Evolutionary conservation across 2,797 vertebrate species (phyloP), one percentile per base, ranked within the genome.

Genomic region (Antennarius maculatus): DNA sequence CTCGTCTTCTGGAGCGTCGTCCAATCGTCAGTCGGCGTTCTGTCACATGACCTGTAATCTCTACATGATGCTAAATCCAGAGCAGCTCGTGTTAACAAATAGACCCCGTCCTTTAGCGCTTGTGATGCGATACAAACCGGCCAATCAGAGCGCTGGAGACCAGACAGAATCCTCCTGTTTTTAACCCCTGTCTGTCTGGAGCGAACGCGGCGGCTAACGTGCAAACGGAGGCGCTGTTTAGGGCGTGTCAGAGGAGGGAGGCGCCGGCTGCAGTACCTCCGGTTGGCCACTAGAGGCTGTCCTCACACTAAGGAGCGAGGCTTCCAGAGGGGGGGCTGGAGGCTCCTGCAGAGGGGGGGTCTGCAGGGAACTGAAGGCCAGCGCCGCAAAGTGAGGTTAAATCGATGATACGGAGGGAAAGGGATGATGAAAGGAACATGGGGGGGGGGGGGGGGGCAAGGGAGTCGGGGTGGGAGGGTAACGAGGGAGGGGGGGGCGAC

Each of bases 231-330:
- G 5, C 46, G 0, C 43, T n/a, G 53, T 29, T 60, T 46, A 49
- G 45, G 14, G 54, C 41, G 15, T 28, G 55, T 28, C 16, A 14
- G 9, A 17, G 23, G 9, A 6, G 51, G 15, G 45, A 43, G n/a
- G 16, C 14, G 11, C n/a, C 1, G 4, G 8, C 18, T 85, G 91
- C 69, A 89, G 71, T 90, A 47, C 37, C 17, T 1, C n/a, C 10
- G 2, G 3, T 74, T 41, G 8, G 18, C 89, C 92, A 91, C 84
- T 88, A 91, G 91, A 90, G 91, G 91, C 86, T 90, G 73, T 91
- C 82, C 84, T 77, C 69, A 68, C 45, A 66, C 23, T 3, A 46
- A 74, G 69, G n/a, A 2, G 31, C 11, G 50, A 62, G 28, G 31
- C 54, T 58, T 69, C 60, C 16, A 12, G 65, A 10, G 63, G 62